phyloP scores from a whole-genome alignment of 2,888 invertebrate species.

The Julus scanicus region DNA sequence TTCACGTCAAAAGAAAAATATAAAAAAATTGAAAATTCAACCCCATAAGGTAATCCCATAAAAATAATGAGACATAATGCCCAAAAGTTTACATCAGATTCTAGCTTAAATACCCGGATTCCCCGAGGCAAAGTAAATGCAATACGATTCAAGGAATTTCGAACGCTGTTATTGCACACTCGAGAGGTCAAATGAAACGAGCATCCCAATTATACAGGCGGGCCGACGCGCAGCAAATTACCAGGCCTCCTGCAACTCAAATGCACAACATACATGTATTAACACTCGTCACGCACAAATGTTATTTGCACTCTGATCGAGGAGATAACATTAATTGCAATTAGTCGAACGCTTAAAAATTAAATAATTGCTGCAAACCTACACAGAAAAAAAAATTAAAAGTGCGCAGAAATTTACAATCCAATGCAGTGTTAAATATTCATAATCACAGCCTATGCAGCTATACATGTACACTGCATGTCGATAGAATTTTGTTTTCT shows the following conservation, averaged over 20 bases:
- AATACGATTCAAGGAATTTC: slow-evolving; percentile 45
- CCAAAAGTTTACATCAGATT: slow-evolving; percentile 45
- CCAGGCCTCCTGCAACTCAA: slow-evolving; percentile 37
- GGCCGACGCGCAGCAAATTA: background rate
- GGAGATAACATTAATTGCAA: slow-evolving; percentile 30
- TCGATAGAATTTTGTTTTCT: background rate
- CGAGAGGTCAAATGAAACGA: slow-evolving; percentile 44
- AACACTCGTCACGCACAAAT: background rate
- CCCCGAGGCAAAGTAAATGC: slow-evolving; percentile 36
- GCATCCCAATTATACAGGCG: slow-evolving; percentile 45
- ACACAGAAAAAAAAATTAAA: background rate
- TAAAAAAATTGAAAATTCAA: background rate
- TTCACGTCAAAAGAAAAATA: background rate
- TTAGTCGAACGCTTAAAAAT: background rate
- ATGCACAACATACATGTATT: background rate
- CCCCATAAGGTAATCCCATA: slow-evolving; percentile 36
- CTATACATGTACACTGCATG: background rate
- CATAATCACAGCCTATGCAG: background rate
- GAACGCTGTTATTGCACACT: slow-evolving; percentile 31
- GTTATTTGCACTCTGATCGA: background rate
- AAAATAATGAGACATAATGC: slow-evolving; percentile 47
- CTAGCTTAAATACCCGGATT: slow-evolving; percentile 41
- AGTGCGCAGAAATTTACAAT: background rate
- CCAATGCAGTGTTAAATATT: background rate
- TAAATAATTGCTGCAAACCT: background rate